Evolutionary conservation across 2,113 vertebrate genomes (phyloP), one percentile per base, ranked within the genome.

Genomic region (Turdus rufiventris): DNA sequence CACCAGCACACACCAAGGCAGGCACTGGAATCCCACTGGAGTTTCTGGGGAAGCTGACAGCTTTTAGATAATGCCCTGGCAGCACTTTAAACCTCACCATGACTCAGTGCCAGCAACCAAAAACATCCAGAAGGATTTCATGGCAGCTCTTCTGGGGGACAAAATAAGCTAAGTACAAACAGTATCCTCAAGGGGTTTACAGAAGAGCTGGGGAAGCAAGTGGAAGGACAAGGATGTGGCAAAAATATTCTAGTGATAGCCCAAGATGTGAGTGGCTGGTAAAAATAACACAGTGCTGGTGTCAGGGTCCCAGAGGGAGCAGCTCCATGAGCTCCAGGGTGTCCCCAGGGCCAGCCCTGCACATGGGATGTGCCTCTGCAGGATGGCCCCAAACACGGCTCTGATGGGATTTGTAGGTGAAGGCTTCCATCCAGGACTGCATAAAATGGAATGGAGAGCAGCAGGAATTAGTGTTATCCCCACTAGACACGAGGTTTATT

Each of bases 361-460:
- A 6, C 4, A 0, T 8, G 38, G 54, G 9, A 63, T 21, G 40
- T 51, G 43, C 78, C 40, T 15, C 4, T 5, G 33, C 43, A 16
- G 9, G 11, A 25, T 8, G 18, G 13, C 47, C 73, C 54, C 65
- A 95, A 53, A 53, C 38, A 45, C 0, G 0, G 28, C 65, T 58
- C 42, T 5, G 2, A 40, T 0, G 0, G 5, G 25, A 19, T n/a
- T 1, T 62, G 20, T 3, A 42, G 56, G 50, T 4, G 12, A 42
- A 54, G 16, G 20, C 5, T 82, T 74, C 57, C 28, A 61, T 7
- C 31, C 40, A 48, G 36, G 8, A 18, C 17, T 18, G 18, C 2
- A 0, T 3, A 20, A 53, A 78, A 53, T 3, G 6, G 38, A 36
- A 3, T 0, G 1, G 57, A 61, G 58, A 83, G 58, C 54, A 74